phyloP scores from a whole-genome alignment of 2,797 vertebrate species.

The Cirrhinus mrigala region DNA sequence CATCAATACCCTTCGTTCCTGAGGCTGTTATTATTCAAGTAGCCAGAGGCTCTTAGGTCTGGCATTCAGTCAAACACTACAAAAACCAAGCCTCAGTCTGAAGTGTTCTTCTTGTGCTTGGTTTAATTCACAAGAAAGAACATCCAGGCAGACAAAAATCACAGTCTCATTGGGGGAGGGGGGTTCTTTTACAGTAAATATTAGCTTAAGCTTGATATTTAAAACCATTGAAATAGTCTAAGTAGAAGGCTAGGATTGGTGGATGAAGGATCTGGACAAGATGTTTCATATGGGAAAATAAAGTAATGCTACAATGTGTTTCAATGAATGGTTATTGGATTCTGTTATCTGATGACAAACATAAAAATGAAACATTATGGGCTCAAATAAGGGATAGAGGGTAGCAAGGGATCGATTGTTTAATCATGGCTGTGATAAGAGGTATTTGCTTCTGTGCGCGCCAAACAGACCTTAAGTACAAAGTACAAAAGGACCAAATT shows the following conservation, averaged over 20 bases:
- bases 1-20: constrained; percentile 55
- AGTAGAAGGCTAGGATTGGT: not conserved
- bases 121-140: constrained; percentile 33
- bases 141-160: constrained; percentile 12
- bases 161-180: too few species aligned
- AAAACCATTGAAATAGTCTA: not conserved
- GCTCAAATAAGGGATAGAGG: not conserved
- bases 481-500: not conserved
- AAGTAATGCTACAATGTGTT: not conserved
- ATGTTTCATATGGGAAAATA: not conserved
- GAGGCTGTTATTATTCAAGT: constrained; percentile 53
- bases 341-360: not conserved
- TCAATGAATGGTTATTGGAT: not conserved
- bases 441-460: not conserved
- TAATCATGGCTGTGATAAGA: not conserved
- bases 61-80: constrained; percentile 45
- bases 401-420: not conserved
- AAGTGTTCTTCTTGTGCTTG: constrained; percentile 23
- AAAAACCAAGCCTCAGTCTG: constrained; percentile 22
- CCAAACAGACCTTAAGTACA: not conserved
- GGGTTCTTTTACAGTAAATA: constrained; percentile 55
- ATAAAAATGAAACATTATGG: not conserved
- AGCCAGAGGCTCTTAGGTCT: constrained; percentile 55
- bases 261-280: not conserved
- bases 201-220: constrained; percentile 37